Conservation (phyloP, 2,113 vertebrate genomes). For the Zosterops japonicus region DNA sequence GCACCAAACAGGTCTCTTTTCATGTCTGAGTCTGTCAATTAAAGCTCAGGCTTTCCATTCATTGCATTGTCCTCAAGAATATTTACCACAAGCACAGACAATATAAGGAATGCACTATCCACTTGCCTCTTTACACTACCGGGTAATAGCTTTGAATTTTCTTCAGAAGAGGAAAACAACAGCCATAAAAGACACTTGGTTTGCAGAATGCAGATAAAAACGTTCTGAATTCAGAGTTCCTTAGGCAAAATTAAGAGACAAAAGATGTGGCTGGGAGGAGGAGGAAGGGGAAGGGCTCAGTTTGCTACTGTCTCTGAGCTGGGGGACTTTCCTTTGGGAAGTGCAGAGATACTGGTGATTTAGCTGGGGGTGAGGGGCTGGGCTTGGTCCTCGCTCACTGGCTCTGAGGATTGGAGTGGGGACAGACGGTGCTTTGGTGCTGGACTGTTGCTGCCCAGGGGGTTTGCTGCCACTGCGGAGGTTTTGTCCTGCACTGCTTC, state of each 20-base stretch:
- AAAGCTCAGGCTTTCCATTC: constrained; percentile 9
- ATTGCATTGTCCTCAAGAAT: background rate
- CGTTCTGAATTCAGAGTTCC: background rate
- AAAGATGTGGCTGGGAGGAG: background rate
- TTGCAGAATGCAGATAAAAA: background rate
- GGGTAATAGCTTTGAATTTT: constrained; percentile 23
- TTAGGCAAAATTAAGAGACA: background rate
- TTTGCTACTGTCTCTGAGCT: background rate
- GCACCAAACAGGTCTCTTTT: background rate
- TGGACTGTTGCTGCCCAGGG: background rate
- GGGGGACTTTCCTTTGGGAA: background rate
- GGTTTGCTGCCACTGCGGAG: rapidly evolving
- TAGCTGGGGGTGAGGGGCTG: background rate
- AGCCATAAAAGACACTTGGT: background rate
- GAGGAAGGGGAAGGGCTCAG: background rate
- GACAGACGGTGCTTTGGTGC: background rate
- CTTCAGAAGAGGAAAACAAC: background rate
- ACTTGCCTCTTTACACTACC: constrained; percentile 19
- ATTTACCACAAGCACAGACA: background rate
- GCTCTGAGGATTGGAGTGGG: rapidly evolving
- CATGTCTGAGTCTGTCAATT: constrained; percentile 22
- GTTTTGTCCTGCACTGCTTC: too few species aligned
- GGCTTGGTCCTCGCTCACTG: background rate
- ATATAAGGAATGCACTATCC: background rate
- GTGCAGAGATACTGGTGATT: background rate